Evolutionary conservation across 2,888 invertebrate genomes (phyloP).

Genomic region (Smittia aterrima): DNA sequence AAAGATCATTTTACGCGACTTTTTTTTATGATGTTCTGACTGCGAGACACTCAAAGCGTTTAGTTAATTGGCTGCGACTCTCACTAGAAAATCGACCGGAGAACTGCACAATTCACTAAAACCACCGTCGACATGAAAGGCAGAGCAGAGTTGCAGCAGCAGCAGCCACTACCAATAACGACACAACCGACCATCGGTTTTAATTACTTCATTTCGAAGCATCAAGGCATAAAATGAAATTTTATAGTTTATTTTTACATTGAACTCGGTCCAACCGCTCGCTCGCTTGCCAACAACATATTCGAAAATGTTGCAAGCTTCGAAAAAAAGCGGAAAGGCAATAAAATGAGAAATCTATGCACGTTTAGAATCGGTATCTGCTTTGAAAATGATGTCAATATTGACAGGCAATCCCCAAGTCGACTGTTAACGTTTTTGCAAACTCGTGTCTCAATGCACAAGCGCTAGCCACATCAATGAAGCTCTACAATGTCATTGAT

Average conservation of each 20-base stretch:
- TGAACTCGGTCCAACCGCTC: background rate
- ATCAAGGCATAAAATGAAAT: slow-evolving; percentile 17
- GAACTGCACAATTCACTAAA: background rate
- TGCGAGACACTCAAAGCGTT: background rate
- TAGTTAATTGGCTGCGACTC: slow-evolving; percentile 8
- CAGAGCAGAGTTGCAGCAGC: background rate
- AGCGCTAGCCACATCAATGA: background rate
- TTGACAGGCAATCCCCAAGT: no score
- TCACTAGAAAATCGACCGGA: background rate
- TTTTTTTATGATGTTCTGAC: background rate
- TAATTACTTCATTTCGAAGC: slow-evolving; percentile 22
- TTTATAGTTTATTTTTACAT: slow-evolving; percentile 1
- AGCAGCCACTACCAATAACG: background rate
- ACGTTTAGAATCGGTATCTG: background rate
- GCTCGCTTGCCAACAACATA: background rate
- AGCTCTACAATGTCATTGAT: background rate
- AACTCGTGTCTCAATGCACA: background rate
- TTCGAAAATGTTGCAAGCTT: background rate
- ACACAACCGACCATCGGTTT: background rate
- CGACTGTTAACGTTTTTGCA: no score
- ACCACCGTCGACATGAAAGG: background rate
- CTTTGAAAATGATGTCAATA: background rate
- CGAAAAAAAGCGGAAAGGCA: background rate
- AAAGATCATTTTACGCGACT: background rate
- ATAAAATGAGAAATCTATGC: background rate